Conservation (phyloP, 2,113 vertebrate genomes). For the Myanophis thanlyinensis region DNA sequence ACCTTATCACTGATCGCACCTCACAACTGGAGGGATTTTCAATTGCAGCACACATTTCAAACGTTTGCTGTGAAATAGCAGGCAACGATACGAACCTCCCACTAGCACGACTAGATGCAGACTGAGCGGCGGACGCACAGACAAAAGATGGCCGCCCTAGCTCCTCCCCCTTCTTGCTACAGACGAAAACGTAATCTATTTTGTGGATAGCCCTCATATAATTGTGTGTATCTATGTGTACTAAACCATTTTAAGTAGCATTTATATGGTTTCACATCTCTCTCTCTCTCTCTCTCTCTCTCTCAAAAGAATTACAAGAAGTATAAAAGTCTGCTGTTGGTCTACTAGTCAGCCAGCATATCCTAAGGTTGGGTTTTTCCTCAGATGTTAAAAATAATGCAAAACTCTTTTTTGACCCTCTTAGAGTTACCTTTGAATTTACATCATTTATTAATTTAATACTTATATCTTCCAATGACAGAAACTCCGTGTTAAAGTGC, state of each 20-base stretch:
- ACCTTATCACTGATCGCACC: too few relatives aligned
- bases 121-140: too few relatives aligned
- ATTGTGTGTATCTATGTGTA: neutral
- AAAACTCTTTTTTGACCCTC: neutral
- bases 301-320: neutral
- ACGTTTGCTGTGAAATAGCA: too few relatives aligned
- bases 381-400: neutral
- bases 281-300: too few relatives aligned
- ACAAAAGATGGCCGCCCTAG: too few relatives aligned
- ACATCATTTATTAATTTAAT: neutral
- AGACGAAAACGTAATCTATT: too few relatives aligned
- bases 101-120: too few relatives aligned
- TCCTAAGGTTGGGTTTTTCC: neutral
- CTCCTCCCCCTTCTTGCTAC: too few relatives aligned
- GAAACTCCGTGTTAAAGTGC: neutral
- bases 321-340: neutral
- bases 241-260: neutral
- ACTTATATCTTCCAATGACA: neutral
- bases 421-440: neutral
- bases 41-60: too few relatives aligned
- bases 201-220: too few relatives aligned
- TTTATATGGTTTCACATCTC: neutral
- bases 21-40: too few relatives aligned
- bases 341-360: neutral
- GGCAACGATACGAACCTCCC: too few relatives aligned